These are phyloP conservation scores for Drosophila nigrodunni DNA, from an alignment of 1,140 invertebrate genomes.

Conservation along the genomic window DNA sequence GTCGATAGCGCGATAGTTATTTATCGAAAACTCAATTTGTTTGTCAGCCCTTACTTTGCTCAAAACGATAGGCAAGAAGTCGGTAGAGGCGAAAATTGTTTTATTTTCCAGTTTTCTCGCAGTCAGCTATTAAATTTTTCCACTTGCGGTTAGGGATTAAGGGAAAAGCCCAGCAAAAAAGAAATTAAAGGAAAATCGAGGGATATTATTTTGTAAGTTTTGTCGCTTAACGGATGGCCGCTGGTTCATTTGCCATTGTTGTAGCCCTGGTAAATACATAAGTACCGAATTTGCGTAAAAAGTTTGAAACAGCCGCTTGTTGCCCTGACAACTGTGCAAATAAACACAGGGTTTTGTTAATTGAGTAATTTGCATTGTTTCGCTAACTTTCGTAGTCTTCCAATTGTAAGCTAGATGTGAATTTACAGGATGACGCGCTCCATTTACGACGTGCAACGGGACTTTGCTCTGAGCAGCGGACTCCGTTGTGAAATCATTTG, in stretches of 20 bases:
- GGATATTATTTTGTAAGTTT: too few relatives aligned
- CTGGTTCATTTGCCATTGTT: neutral
- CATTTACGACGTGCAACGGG: constrained; percentile 69
- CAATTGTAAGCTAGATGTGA: neutral
- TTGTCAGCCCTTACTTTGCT: neutral
- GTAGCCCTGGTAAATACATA: neutral
- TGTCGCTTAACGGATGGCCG: too few relatives aligned
- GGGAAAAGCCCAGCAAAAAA: too few relatives aligned
- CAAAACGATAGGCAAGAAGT: neutral
- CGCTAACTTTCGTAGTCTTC: neutral
- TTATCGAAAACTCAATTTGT: constrained; percentile 5
- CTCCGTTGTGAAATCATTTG: constrained; percentile 75
- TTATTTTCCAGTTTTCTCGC: neutral
- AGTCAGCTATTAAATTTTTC: neutral
- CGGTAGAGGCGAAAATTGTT: neutral
- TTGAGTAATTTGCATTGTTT: constrained; percentile 1
- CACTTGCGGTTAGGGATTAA: too few relatives aligned
- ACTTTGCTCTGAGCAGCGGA: constrained; percentile 68
- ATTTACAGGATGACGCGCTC: constrained; percentile 49
- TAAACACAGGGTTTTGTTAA: constrained; percentile 5
- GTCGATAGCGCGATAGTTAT: constrained; percentile 7
- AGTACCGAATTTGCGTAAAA: neutral
- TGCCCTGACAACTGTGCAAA: constrained; percentile 15
- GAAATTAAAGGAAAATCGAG: too few relatives aligned
- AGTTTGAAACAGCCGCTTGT: neutral